These are phyloP conservation scores for Propsilocerus akamusi DNA, from an alignment of 1,140 invertebrate species.

Conservation along the genomic window DNA sequence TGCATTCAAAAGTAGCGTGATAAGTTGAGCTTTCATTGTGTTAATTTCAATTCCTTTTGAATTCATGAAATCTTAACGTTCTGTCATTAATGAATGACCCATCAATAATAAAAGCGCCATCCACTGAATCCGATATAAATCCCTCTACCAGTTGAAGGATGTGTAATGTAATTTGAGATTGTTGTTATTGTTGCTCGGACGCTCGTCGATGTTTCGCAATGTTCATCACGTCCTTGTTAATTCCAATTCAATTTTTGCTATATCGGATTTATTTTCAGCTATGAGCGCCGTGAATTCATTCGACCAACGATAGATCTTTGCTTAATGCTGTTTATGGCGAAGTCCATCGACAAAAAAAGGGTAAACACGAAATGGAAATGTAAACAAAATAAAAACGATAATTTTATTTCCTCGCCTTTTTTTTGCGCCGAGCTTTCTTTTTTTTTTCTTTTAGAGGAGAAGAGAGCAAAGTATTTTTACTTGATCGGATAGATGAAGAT, in stretches of 20 bases:
- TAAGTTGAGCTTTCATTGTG: too few species aligned
- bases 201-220: not conserved
- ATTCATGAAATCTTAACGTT: too few species aligned
- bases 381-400: slow-evolving; percentile 4
- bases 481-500: too few species aligned
- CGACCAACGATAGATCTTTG: not conserved
- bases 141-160: too few species aligned
- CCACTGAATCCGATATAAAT: too few species aligned
- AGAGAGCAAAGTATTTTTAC: too few species aligned
- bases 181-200: too few species aligned
- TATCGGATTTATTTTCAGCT: not conserved
- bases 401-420: not conserved
- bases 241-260: slow-evolving; percentile 1
- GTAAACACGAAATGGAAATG: slow-evolving; percentile 2
- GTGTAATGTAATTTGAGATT: too few species aligned
- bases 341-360: not conserved
- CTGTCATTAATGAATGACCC: too few species aligned
- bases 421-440: not conserved
- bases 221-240: slow-evolving; percentile 1
- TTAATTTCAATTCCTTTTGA: too few species aligned
- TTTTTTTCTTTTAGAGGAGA: not conserved
- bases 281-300: not conserved
- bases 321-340: not conserved
- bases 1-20: too few species aligned
- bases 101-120: too few species aligned